Evolutionary conservation across 1,140 invertebrate species (phyloP).

Genomic region (Fopius arisanus): DNA sequence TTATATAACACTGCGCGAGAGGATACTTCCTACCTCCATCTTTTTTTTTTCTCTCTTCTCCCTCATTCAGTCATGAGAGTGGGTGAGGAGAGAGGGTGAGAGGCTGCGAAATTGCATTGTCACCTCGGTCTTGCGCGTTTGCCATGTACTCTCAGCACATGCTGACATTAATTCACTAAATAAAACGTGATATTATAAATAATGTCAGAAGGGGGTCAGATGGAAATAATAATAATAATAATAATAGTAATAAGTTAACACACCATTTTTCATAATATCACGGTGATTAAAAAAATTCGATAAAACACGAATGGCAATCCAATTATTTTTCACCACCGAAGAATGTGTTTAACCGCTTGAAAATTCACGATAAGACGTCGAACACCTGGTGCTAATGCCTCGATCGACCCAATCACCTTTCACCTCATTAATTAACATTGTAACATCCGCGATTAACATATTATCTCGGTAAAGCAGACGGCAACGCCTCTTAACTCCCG

Average conservation of each 20-base stretch:
- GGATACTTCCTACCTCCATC: background rate
- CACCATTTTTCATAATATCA: too few species aligned
- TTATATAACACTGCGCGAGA: constrained; percentile 23
- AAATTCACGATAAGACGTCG: constrained; percentile 2
- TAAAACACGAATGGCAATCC: background rate
- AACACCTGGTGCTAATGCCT: constrained; percentile 34
- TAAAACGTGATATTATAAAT: background rate
- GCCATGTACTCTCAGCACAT: background rate
- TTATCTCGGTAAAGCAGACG: constrained; percentile 50
- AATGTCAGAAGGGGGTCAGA: background rate
- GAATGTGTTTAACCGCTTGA: background rate
- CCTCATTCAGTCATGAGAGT: background rate
- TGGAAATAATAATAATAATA: background rate
- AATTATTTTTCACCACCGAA: background rate
- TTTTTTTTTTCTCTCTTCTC: constrained; percentile 1
- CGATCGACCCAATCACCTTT: constrained; percentile 25
- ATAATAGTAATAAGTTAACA: too few species aligned
- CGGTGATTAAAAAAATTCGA: too few species aligned
- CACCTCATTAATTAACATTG: constrained; percentile 51
- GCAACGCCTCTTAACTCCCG: background rate
- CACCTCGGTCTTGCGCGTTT: constrained; percentile 36
- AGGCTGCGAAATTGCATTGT: constrained; percentile 46
- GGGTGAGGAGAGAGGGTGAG: constrained; percentile 23
- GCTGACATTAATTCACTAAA: background rate
- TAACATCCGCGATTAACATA: constrained; percentile 51